Conservation (phyloP, 2,797 vertebrate species). For the Dallia pectoralis region DNA sequence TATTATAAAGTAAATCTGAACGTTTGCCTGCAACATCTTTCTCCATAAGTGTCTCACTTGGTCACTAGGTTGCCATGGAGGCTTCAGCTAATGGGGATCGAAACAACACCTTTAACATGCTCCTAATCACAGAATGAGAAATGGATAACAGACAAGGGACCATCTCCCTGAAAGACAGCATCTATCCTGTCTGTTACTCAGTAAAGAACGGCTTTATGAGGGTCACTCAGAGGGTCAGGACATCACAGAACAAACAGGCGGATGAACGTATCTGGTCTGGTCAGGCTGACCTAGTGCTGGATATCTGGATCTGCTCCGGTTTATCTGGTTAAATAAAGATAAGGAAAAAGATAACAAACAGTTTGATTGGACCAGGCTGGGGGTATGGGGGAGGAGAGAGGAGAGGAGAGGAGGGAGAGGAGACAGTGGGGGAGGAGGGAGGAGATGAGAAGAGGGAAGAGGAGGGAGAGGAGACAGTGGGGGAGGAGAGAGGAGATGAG, state of each 20-base stretch:
- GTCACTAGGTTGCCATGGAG: too few species aligned
- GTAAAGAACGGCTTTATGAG: not conserved
- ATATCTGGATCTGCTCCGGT: conserved; percentile 15
- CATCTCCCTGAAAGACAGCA: not conserved
- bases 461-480: too few species aligned
- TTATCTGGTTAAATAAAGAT: conserved; percentile 50
- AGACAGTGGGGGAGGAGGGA: not conserved
- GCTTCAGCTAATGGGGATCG: too few species aligned
- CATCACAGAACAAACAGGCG: conserved; percentile 21
- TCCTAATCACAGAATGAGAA: not conserved
- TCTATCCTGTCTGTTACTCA: not conserved
- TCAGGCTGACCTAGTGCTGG: conserved; percentile 22
- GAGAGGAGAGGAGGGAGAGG: not conserved
- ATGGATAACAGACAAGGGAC: not conserved
- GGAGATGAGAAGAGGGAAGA: too few species aligned
- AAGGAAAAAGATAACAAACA: conserved; percentile 47
- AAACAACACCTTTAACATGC: not conserved
- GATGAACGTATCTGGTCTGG: conserved; percentile 29
- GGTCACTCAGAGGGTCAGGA: not conserved
- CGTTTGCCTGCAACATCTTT: too few species aligned
- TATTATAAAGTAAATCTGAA: too few species aligned
- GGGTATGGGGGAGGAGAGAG: conserved; percentile 9
- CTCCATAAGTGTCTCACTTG: too few species aligned
- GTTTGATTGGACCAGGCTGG: conserved; percentile 15
- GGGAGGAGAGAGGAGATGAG: too few species aligned